phyloP scores from a whole-genome alignment of 2,888 invertebrate species.

The Zygothrica quintamaculata region DNA sequence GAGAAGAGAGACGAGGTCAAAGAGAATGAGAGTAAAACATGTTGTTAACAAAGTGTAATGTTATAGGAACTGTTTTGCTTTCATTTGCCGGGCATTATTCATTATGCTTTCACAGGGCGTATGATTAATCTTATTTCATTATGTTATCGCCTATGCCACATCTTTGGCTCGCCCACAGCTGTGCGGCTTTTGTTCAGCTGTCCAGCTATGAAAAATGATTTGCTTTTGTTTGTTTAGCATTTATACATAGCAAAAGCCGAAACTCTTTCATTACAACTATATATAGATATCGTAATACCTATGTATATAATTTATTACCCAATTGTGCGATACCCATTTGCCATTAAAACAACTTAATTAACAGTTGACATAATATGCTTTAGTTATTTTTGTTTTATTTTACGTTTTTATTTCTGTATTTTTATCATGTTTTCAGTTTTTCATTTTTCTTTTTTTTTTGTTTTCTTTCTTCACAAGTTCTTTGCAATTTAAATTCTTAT shows the following conservation, averaged over 20 bases:
- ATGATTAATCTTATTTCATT: constrained; percentile 80
- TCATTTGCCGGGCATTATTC: too few relatives aligned
- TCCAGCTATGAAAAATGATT: constrained; percentile 71
- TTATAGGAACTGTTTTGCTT: constrained; percentile 50
- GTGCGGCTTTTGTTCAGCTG: constrained; percentile 51
- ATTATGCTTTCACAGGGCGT: constrained; percentile 68
- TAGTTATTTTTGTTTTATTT: constrained; percentile 68
- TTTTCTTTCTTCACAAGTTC: constrained; percentile 49
- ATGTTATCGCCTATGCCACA: constrained; percentile 60
- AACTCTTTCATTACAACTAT: constrained; percentile 47
- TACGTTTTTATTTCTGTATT: constrained; percentile 49
- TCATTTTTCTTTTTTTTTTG: constrained; percentile 40
- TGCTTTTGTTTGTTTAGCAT: constrained; percentile 57
- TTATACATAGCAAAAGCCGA: constrained; percentile 28
- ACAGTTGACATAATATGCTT: constrained; percentile 79
- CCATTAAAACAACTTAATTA: constrained; percentile 77
- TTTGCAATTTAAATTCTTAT: constrained; percentile 73
- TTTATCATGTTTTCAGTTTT: constrained; percentile 28
- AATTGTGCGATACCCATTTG: constrained; percentile 29
- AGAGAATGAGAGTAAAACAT: constrained; percentile 36
- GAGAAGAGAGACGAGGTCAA: neutral
- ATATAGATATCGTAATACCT: constrained; percentile 1
- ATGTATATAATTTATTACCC: constrained; percentile 52
- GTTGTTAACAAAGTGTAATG: constrained; percentile 58
- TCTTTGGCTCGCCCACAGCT: constrained; percentile 47